Conservation (phyloP, 53 echinoderm and acorn worm genomes). For the Astropecten irregularis region DNA sequence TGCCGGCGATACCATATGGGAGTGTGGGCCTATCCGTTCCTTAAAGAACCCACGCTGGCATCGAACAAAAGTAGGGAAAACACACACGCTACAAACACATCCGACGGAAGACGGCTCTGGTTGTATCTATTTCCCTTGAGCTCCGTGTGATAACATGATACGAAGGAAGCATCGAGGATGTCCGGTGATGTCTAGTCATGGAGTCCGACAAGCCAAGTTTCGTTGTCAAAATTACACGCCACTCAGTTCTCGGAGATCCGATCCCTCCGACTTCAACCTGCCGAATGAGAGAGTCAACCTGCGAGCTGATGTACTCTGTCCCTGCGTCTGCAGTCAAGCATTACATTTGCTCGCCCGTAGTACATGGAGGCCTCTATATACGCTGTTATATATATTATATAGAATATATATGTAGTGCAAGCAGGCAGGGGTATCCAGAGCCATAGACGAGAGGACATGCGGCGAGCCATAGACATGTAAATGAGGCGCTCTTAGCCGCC, state of each 20-base stretch:
- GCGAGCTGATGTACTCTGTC: neutral
- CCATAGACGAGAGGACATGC: neutral
- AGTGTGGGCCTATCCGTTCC: neutral
- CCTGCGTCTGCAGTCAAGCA: constrained; percentile 43
- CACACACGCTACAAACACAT: constrained; percentile 17
- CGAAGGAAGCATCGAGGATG: neutral
- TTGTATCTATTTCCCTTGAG: constrained; percentile 23
- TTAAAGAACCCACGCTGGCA: neutral
- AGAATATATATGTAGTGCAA: too few relatives aligned
- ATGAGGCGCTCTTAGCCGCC: constrained; percentile 55
- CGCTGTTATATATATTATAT: neutral
- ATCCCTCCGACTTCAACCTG: constrained; percentile 16
- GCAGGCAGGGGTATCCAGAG: neutral
- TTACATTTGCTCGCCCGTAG: neutral
- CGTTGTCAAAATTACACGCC: too few relatives aligned
- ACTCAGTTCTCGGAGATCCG: constrained; percentile 37
- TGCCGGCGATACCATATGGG: constrained; percentile 16
- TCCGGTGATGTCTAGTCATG: too few relatives aligned
- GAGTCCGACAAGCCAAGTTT: too few relatives aligned
- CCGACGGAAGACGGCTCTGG: constrained; percentile 28
- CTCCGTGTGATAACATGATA: neutral
- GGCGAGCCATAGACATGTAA: constrained; percentile 72
- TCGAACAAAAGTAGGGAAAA: neutral
- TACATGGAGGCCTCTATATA: constrained; percentile 15
- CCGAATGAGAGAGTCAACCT: constrained; percentile 17